Evolutionary conservation across 2,113 vertebrate genomes (phyloP).

Genomic region (Rhineura floridana): DNA sequence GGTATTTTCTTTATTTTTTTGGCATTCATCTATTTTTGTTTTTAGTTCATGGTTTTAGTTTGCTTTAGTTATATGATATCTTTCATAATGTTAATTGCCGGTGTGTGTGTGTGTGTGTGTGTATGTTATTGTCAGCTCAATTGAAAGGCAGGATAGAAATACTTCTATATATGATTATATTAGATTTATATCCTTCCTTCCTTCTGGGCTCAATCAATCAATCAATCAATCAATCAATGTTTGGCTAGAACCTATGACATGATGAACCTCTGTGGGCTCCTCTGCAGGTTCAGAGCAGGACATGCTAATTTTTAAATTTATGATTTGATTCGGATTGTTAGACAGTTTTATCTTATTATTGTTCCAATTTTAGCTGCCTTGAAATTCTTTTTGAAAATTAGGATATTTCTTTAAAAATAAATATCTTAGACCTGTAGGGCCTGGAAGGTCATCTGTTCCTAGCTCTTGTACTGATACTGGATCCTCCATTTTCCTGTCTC

Average conservation of each 20-base stretch:
- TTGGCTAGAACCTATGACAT: too few species aligned
- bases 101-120: neutral
- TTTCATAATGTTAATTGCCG: neutral
- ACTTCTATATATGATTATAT: too few species aligned
- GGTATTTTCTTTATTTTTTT: too few species aligned
- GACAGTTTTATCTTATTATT: too few species aligned
- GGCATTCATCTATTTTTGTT: neutral
- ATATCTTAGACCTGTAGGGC: neutral
- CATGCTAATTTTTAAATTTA: too few species aligned
- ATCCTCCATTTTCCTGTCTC: neutral
- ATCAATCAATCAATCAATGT: neutral
- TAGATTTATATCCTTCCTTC: too few species aligned
- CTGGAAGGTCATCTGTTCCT: neutral
- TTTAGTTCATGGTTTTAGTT: neutral
- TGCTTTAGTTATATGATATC: neutral
- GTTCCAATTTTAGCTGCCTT: too few species aligned
- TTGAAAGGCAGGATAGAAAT: too few species aligned
- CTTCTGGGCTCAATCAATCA: too few species aligned
- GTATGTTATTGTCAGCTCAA: too few species aligned
- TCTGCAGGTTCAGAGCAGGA: neutral
- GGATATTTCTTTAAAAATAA: neutral
- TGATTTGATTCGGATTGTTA: too few species aligned
- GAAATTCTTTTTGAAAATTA: too few species aligned
- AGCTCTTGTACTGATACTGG: neutral
- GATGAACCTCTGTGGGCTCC: neutral